Conservation (phyloP, 2,888 invertebrate species). For the Apamea epomidion region DNA sequence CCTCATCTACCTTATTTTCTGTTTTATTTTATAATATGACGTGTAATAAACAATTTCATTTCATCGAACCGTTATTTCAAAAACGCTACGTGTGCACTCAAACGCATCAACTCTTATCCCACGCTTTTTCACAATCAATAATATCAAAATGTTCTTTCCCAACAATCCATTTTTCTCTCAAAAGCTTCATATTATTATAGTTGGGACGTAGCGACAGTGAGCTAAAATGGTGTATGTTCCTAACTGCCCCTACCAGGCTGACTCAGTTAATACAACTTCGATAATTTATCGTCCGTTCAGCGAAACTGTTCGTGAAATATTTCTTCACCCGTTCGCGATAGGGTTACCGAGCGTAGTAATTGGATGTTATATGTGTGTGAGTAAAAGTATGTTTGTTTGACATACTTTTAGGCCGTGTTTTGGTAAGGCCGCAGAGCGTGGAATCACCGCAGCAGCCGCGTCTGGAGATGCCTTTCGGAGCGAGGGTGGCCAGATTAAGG, state of each 20-base stretch:
- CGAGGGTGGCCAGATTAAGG: too few species aligned
- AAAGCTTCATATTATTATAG: slow-evolving; percentile 44
- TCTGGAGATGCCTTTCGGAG: not conserved
- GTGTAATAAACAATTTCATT: too few species aligned
- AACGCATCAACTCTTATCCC: slow-evolving; percentile 10
- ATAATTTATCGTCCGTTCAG: slow-evolving; percentile 71
- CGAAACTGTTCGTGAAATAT: slow-evolving; percentile 62
- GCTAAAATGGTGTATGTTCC: slow-evolving; percentile 45
- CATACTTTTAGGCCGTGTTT: slow-evolving; percentile 2
- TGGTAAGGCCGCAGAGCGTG: not conserved
- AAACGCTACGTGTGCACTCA: slow-evolving; percentile 23
- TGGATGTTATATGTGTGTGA: slow-evolving; percentile 20
- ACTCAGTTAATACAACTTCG: slow-evolving; percentile 65
- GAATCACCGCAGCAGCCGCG: not conserved
- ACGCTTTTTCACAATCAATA: slow-evolving; percentile 35
- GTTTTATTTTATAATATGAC: too few species aligned
- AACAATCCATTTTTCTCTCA: slow-evolving; percentile 51
- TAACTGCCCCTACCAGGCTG: slow-evolving; percentile 57
- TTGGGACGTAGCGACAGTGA: slow-evolving; percentile 31
- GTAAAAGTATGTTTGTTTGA: slow-evolving; percentile 27
- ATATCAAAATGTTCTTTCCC: slow-evolving; percentile 21
- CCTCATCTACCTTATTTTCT: too few species aligned
- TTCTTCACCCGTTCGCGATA: slow-evolving; percentile 50
- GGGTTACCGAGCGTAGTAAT: slow-evolving; percentile 42
- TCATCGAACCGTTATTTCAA: slow-evolving; percentile 19